phyloP scores from a whole-genome alignment of 2,797 vertebrate genomes.

The Amazona ochrocephala region DNA sequence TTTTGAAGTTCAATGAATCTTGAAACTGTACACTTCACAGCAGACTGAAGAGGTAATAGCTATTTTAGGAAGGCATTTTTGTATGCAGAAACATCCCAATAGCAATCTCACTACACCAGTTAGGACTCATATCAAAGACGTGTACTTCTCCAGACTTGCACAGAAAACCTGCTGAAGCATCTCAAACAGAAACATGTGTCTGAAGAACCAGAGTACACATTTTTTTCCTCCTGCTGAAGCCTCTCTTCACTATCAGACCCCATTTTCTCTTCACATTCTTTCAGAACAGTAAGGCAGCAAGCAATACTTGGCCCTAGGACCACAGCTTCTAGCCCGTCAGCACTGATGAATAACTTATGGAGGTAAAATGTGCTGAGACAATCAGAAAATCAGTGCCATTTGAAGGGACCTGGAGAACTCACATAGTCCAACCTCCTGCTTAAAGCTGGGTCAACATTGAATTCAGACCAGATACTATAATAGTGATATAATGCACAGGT shows the following conservation, averaged over 20 bases:
- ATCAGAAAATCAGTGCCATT: neutral
- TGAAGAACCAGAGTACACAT: fast-evolving
- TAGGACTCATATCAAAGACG: fast-evolving
- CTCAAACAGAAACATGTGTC: neutral
- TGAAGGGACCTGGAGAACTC: neutral
- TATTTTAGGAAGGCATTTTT: neutral
- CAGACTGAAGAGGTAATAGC: neutral
- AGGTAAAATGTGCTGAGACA: neutral
- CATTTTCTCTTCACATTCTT: neutral
- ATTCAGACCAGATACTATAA: neutral
- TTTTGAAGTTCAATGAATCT: neutral
- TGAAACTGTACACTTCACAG: neutral
- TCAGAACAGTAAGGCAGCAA: neutral
- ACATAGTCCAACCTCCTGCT: neutral
- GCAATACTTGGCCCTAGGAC: neutral
- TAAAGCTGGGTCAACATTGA: neutral
- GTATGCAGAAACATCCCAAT: neutral
- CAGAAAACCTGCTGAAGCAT: neutral
- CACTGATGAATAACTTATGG: neutral
- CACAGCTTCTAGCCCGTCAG: fast-evolving
- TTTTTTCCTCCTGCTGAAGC: neutral
- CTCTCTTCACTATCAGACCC: neutral
- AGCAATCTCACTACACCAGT: neutral
- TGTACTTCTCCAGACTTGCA: neutral
- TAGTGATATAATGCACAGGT: neutral